Percentiles rank a stretch among this genome's conserved stretches.
Conservation (phyloP, 2,113 vertebrate species). For the Vanacampus margaritifer region DNA sequence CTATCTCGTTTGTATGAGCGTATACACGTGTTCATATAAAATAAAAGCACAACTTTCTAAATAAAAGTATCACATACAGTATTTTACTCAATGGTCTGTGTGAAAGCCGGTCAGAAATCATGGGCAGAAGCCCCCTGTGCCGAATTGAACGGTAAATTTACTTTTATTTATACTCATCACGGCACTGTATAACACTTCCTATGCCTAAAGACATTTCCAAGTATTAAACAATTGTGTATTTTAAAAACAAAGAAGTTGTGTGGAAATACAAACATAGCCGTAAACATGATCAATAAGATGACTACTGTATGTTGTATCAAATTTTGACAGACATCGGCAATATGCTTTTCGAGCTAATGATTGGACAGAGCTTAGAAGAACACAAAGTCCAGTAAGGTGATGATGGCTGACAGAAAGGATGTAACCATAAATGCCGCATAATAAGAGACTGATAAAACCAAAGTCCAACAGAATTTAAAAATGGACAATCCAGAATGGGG, state of each 20-base stretch:
- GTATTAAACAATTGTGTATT: too few species aligned
- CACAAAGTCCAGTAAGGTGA: neutral
- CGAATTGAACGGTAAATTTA: neutral
- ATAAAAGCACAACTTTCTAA: too few species aligned
- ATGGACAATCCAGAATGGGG: neutral
- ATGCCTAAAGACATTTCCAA: neutral
- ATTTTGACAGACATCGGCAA: neutral
- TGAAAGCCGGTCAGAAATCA: too few species aligned
- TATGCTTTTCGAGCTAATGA: neutral
- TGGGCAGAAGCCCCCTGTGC: too few species aligned
- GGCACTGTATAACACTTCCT: neutral
- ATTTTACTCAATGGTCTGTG: too few species aligned
- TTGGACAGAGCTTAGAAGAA: neutral
- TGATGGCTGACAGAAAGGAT: neutral
- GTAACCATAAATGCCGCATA: neutral
- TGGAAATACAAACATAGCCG: neutral
- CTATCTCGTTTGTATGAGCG: too few species aligned
- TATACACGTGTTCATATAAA: too few species aligned
- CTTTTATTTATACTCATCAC: neutral
- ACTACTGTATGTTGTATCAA: neutral
- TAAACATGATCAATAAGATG: neutral
- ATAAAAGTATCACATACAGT: too few species aligned
- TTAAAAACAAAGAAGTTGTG: neutral
- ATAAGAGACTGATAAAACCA: neutral
- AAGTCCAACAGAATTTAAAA: neutral